These are phyloP conservation scores for Rhyacophila evoluta DNA, from an alignment of 2,888 invertebrate species.

Conservation along the genomic window DNA sequence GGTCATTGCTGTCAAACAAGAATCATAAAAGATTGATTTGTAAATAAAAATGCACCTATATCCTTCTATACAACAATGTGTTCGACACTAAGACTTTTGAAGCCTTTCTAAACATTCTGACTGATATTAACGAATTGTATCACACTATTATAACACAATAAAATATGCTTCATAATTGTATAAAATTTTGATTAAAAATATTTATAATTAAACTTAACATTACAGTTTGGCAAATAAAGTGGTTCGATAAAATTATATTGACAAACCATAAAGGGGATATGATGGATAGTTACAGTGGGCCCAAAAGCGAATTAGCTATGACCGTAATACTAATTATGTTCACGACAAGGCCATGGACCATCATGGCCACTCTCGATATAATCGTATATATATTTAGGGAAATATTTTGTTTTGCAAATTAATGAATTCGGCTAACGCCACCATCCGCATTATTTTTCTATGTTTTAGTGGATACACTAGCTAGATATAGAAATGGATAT, in stretches of 20 bases:
- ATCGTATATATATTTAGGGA: background rate
- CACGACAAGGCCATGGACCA: background rate
- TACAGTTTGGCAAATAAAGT: conserved; percentile 19
- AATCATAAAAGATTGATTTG: background rate
- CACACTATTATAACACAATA: conserved; percentile 11
- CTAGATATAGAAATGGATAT: conserved; percentile 48
- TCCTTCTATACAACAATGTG: conserved; percentile 10
- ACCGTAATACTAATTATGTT: background rate
- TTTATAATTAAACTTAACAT: conserved; percentile 22
- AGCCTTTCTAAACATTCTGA: conserved; percentile 12
- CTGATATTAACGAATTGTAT: conserved; percentile 8
- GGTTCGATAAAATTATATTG: conserved; percentile 1
- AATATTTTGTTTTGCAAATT: conserved; percentile 26
- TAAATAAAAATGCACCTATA: conserved; percentile 17
- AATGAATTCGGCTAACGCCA: conserved; percentile 50
- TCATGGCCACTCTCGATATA: background rate
- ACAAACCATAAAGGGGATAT: conserved; percentile 16
- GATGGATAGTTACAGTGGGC: background rate
- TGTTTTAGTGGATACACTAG: conserved; percentile 45
- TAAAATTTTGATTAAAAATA: conserved; percentile 17
- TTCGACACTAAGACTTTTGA: conserved; percentile 5
- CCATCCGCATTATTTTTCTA: conserved; percentile 40
- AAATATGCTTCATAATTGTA: conserved; percentile 12
- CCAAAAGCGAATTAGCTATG: background rate
- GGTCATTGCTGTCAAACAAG: background rate